A percentile compares a stretch with the other conserved stretches of the same genome.
Conservation (phyloP, 2,888 invertebrate species). For the Callinectes sapidus region DNA sequence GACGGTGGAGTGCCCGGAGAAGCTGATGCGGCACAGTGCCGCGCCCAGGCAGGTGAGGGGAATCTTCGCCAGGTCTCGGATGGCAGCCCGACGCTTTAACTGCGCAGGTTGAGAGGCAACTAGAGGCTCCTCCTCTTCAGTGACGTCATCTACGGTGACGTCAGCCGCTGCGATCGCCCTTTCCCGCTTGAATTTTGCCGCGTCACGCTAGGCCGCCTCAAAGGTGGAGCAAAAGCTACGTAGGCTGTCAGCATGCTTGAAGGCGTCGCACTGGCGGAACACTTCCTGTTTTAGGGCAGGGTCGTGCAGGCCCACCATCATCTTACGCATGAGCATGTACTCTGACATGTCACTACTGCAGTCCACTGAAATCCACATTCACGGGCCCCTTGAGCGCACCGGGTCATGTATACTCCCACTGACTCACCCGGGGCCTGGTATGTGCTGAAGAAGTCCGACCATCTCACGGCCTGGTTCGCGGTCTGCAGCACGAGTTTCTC, state of each 20-base stretch:
- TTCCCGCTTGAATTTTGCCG: not conserved
- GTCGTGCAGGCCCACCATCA: not conserved
- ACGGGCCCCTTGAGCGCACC: not conserved
- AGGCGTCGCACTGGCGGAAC: not conserved
- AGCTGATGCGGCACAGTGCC: slow-evolving; percentile 36
- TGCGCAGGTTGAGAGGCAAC: not conserved
- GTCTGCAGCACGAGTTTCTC: not conserved
- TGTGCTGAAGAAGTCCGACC: not conserved
- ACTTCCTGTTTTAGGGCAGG: not conserved
- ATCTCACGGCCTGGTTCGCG: not conserved
- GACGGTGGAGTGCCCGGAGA: not conserved
- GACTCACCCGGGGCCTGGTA: not conserved
- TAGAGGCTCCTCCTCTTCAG: not conserved
- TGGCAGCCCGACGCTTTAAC: slow-evolving; percentile 30
- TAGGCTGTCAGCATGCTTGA: not conserved
- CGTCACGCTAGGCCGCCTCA: not conserved
- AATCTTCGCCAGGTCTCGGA: slow-evolving; percentile 13
- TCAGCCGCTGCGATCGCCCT: not conserved
- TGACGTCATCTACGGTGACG: not conserved
- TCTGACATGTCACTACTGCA: not conserved
- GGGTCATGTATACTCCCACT: not conserved
- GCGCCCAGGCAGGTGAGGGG: slow-evolving; percentile 1
- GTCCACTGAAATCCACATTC: not conserved
- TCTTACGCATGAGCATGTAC: not conserved
- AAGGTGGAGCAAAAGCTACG: not conserved